Evolutionary conservation across 30 jellyfish, hydroid and myxozoan species (phyloP).

Genomic region (Hydra vulgaris): DNA sequence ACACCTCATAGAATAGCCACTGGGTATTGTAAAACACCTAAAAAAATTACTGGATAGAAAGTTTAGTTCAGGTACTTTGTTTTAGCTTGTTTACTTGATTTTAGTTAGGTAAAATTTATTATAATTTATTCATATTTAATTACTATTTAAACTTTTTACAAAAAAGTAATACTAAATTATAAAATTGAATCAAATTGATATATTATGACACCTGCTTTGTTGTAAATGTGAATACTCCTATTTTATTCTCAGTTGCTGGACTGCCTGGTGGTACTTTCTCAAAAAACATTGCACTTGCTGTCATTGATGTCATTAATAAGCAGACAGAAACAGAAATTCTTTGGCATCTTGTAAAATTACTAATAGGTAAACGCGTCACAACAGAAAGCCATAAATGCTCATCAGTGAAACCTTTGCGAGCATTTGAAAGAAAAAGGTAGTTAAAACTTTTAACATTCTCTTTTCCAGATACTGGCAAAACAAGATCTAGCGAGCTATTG

Average conservation of each 20-base stretch:
- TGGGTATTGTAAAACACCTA: too few species aligned
- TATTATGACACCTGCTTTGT: constrained; percentile 65
- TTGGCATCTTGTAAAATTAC: constrained; percentile 85
- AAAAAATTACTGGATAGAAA: too few species aligned
- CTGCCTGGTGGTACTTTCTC: constrained; percentile 52
- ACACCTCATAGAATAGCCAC: too few species aligned
- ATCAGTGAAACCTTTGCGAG: constrained; percentile 76
- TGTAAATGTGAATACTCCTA: constrained; percentile 65
- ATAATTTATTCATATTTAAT: too few species aligned
- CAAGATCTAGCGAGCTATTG: constrained; percentile 78
- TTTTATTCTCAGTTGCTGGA: constrained; percentile 73
- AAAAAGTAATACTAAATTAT: neutral
- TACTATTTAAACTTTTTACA: too few species aligned
- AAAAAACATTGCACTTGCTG: constrained; percentile 87
- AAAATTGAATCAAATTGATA: neutral
- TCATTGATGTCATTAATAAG: constrained; percentile 75
- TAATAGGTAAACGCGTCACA: constrained; percentile 90
- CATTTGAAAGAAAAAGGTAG: constrained; percentile 63
- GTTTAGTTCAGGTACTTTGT: too few species aligned
- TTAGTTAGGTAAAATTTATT: too few species aligned
- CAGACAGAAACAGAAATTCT: constrained; percentile 78
- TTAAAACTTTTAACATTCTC: constrained; percentile 78
- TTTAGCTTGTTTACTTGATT: too few species aligned
- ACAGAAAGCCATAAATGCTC: constrained; percentile 88
- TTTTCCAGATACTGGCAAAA: constrained; percentile 69